Evolutionary conservation across 1,140 invertebrate genomes (phyloP), one percentile per base, ranked within the genome.

Genomic region (Drosophila kurseongensis): DNA sequence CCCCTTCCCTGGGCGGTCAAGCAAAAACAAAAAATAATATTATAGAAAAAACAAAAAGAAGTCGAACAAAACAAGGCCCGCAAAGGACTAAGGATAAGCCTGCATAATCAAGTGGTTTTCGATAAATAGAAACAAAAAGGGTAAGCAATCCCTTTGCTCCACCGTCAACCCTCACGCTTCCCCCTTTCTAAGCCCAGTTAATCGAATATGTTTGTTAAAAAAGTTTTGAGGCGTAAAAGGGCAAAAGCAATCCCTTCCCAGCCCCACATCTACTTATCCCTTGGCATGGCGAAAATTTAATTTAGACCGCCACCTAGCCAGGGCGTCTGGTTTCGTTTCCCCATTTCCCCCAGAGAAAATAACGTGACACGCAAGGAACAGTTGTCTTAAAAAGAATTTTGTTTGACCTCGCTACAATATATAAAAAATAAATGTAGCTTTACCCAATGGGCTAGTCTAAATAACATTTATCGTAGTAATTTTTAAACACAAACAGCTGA

Each of bases 101-200:
- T 90, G 85, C 85, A 90, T 90, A 90, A 90, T 90, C 85, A 90
- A 90, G 85, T 85, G 85, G 86, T 90, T 85, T 90, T 81, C 85
- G 78, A 90, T 90, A 90, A 90, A 90, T 90, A 90, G 86, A 79
- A 76, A 85, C 79, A 57, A 67, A 60, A 50, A 62, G 47, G 61
- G 55, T 42, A 58, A 74, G 40, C 40, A 57, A 59, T 18, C 50
- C 58, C 41, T 18, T 52, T 32, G 35, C 51, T 14, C 18, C 12
- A 29, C 32, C 18, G 7, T 27, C 52, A 29, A 32, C 18, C 47
- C 36, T 18, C 27, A 38, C 29, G 29, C 9, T 10, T 4, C 14
- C 32, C 58, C 40, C 59, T 54, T 14, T 14, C 65, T 75, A 48
- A 27, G 48, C 45, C 76, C 67, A 89, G 84, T 90, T 84, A 90